Percentiles rank a stretch among this genome's conserved stretches.
These are phyloP conservation scores for Odocoileus hemionus DNA, from an alignment of 2,113 vertebrate species.

Conservation along the genomic window DNA sequence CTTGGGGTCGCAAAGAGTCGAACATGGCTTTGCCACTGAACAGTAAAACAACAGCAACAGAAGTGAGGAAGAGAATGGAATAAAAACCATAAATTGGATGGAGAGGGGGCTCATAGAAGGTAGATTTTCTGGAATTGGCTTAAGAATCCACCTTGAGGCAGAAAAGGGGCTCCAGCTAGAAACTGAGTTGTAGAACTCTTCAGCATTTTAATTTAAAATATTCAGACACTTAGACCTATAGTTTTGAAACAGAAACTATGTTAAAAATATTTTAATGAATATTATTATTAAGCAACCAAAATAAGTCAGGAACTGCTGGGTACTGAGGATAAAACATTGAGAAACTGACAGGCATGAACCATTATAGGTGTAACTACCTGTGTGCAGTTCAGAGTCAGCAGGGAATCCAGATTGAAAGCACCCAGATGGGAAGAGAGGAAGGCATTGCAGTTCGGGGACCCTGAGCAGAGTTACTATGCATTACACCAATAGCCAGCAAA, in stretches of 20 bases:
- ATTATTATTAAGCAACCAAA: not conserved
- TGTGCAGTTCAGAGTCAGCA: not conserved
- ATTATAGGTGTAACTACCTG: rapidly evolving
- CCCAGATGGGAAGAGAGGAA: not conserved
- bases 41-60: not conserved
- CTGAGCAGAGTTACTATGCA: not conserved
- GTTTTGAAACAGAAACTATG: not conserved
- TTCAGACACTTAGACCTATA: not conserved
- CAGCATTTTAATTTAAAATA: not conserved
- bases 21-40: not conserved
- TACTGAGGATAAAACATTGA: not conserved
- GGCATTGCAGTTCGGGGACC: rapidly evolving
- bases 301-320: not conserved
- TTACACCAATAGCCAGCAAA: not conserved
- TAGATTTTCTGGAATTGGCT: not conserved
- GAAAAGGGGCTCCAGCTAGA: not conserved
- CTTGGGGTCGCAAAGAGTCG: not conserved
- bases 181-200: not conserved
- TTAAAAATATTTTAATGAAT: not conserved
- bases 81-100: not conserved
- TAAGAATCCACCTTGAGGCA: not conserved
- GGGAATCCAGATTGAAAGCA: not conserved
- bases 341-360: not conserved
- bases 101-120: too few species aligned
- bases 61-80: not conserved